phyloP scores from a whole-genome alignment of 2,797 vertebrate genomes.

The Poecilia wingei region DNA sequence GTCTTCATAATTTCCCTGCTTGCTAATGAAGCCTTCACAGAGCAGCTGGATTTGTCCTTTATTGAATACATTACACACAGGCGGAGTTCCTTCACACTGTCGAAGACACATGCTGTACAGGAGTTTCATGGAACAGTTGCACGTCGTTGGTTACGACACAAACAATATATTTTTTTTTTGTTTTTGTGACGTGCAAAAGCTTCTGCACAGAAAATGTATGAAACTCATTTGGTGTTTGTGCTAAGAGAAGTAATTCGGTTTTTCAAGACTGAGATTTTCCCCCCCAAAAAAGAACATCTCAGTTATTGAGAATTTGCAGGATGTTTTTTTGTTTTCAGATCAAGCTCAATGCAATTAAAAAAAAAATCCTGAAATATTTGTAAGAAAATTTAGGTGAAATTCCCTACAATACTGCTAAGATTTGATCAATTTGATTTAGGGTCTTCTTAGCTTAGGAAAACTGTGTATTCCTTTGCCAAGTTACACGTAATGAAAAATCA shows the following conservation, averaged over 20 bases:
- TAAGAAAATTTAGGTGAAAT: not conserved
- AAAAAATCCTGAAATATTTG: not conserved
- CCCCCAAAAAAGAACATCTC: not conserved
- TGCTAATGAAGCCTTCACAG: not conserved
- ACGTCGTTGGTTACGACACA: not conserved
- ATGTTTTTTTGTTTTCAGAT: not conserved
- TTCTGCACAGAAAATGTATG: constrained; percentile 2
- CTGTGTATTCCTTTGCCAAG: not conserved
- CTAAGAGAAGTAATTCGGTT: not conserved
- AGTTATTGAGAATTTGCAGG: not conserved
- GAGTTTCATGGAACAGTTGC: not conserved
- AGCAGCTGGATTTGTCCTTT: not conserved
- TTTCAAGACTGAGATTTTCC: not conserved
- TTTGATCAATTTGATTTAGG: not conserved
- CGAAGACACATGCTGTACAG: no score
- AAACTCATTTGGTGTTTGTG: not conserved
- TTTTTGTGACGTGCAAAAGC: not conserved
- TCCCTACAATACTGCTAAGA: not conserved
- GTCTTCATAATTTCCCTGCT: not conserved
- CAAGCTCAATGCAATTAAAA: not conserved
- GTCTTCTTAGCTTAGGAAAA: not conserved
- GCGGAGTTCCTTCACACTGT: not conserved
- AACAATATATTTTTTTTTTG: not conserved
- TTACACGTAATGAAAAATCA: not conserved
- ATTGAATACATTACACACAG: not conserved